Conservation (phyloP, 2,113 vertebrate species). For the Philantomba maxwellii region DNA sequence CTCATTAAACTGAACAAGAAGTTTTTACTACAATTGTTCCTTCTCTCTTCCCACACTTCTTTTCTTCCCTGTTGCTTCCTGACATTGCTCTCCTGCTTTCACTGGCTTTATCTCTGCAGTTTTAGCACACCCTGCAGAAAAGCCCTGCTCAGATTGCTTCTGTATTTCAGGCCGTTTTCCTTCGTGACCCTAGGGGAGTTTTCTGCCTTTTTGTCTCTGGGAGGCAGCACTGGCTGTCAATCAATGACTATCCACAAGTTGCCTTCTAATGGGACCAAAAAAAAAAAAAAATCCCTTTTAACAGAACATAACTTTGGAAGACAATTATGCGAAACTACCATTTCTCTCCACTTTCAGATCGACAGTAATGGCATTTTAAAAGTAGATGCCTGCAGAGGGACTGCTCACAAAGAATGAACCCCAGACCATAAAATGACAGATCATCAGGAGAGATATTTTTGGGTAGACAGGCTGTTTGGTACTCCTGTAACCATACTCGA, state of each 20-base stretch:
- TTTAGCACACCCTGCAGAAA: background rate
- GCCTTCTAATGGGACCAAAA: background rate
- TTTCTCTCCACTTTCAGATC: background rate
- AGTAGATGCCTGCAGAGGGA: background rate
- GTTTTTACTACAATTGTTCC: background rate
- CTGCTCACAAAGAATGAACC: background rate
- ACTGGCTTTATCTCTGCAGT: background rate
- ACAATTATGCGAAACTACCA: slow-evolving; percentile 17
- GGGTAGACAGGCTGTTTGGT: background rate
- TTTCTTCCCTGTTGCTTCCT: background rate
- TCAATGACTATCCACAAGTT: background rate
- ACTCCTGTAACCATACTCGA: background rate
- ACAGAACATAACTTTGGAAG: background rate
- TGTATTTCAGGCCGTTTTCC: background rate
- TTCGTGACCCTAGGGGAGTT: background rate
- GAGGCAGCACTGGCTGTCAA: background rate
- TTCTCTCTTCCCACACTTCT: background rate
- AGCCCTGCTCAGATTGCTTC: background rate
- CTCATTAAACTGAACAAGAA: background rate
- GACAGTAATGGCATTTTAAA: slow-evolving; percentile 28
- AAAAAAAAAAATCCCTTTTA: background rate
- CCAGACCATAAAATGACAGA: background rate
- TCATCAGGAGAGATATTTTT: background rate
- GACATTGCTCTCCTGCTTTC: background rate
- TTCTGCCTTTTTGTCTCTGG: background rate